phyloP scores from a whole-genome alignment of 1,140 invertebrate species.

The Tribolium castaneum region DNA sequence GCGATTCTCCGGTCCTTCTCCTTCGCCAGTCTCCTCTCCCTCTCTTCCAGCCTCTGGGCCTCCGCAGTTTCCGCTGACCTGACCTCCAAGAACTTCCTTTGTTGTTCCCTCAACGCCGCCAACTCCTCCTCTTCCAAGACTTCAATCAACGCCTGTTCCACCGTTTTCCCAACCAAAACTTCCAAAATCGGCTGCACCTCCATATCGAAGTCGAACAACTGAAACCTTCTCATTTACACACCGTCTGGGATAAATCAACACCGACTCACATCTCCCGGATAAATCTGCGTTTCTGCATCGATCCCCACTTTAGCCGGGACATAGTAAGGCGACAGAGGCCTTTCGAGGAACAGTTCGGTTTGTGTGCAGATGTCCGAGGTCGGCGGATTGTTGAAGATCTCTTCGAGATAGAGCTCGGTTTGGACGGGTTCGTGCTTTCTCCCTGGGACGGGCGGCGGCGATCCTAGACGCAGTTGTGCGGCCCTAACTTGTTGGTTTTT shows the following conservation, averaged over 20 bases:
- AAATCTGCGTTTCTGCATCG: constrained; percentile 86
- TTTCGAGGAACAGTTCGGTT: constrained; percentile 87
- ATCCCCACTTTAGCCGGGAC: constrained; percentile 82
- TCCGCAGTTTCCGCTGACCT: constrained; percentile 84
- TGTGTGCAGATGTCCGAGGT: constrained; percentile 82
- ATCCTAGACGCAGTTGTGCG: constrained; percentile 62
- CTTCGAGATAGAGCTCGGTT: constrained; percentile 89
- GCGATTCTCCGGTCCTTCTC: constrained; percentile 69
- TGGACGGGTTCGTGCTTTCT: constrained; percentile 86
- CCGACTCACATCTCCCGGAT: constrained; percentile 80
- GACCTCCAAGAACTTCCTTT: constrained; percentile 81
- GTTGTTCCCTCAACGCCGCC: constrained; percentile 77
- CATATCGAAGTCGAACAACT: constrained; percentile 89
- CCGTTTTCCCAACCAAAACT: constrained; percentile 86
- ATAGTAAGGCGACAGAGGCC: constrained; percentile 79
- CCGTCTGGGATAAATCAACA: background rate
- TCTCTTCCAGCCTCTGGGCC: constrained; percentile 77
- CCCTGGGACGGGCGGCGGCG: constrained; percentile 80
- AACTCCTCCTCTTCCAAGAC: constrained; percentile 83
- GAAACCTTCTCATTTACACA: constrained; percentile 5
- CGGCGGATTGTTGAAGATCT: constrained; percentile 77
- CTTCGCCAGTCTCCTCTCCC: constrained; percentile 71
- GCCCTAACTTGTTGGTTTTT: constrained; percentile 62
- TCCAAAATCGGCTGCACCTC: constrained; percentile 91
- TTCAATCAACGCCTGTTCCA: constrained; percentile 88